Percentiles rank a stretch among this genome's conserved stretches.
Conservation (phyloP, 2,797 vertebrate genomes). For the Fundulus diaphanus region DNA sequence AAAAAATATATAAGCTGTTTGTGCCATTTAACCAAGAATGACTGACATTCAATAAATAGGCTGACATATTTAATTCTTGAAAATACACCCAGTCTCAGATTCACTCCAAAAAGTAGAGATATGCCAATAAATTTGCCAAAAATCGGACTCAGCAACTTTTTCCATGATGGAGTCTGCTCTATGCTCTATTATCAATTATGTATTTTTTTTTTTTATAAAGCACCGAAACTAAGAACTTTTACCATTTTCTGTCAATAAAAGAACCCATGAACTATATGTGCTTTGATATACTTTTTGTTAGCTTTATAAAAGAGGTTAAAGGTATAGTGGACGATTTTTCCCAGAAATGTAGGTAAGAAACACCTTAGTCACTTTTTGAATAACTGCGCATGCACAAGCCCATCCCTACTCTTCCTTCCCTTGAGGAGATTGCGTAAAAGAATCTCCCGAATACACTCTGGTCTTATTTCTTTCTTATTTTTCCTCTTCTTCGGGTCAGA, state of each 20-base stretch:
- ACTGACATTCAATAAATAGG: not conserved
- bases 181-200: no score
- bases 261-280: not conserved
- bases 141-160: not conserved
- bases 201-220: no score
- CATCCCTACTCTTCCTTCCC: no score
- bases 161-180: not conserved
- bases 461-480: no score
- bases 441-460: no score
- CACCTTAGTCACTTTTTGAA: no score
- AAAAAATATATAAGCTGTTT: no score
- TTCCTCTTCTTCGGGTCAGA: not conserved
- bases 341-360: no score
- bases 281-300: not conserved
- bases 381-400: no score
- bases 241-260: conserved; percentile 1
- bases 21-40: no score
- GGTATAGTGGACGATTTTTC: no score
- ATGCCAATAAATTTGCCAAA: not conserved
- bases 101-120: not conserved
- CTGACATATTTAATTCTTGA: not conserved
- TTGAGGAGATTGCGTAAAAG: no score
- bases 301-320: not conserved
- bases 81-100: not conserved
- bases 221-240: not conserved